Base-by-base conservation (phyloP, 2,797 vertebrate species). In the Sebastes ruberrimus region DNA sequence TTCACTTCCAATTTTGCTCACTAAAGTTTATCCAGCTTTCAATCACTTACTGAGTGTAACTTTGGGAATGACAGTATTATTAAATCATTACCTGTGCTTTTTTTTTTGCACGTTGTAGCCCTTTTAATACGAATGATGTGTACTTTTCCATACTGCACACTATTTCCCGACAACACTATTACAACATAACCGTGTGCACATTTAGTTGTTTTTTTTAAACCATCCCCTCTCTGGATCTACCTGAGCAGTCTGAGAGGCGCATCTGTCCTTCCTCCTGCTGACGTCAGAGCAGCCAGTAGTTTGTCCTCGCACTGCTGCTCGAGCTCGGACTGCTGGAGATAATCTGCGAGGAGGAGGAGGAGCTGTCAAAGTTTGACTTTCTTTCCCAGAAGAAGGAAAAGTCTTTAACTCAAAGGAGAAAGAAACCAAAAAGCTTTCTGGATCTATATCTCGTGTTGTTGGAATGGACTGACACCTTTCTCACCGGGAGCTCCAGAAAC, bases 301-400 rank as follows among this genome's bases (percentile, higher is more conserved):
- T 82, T 23, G 79, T 88, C 86, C 82, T 70, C 70, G 56, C 81
- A 38, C 35, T 38, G 16, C 42, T 28, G 68, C n/a, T 38, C 27
- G 61, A 42, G 66, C 78, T 52, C 71, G 68, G 73, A 80, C 86
- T 87, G 77, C 25, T 52, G 84, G 68, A 89, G 84, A 86, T 74
- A 81, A 81, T 82, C 61, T 27, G 68, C 57, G 79, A 82, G 90
- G 87, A 94, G 94, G 87, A 94, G 94, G 94, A 95, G 94, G 94
- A 95, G 94, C 95, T 95, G 95, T 95, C 95, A 95, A 88, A 95
- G 92, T 94, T 94, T 85, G 73, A 91, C 27, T 88, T 90, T 83
- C 83, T 88, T 90, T 83, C 83, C 74, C 80, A 84, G 78, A 74
- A 78, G 85, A 87, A 22, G 66, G 79, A 76, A 83, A 89, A 68